A percentile compares a stretch with the other conserved stretches of the same genome.
Evolutionary conservation across 2,797 vertebrate species (phyloP).

Genomic region (Gorsachius magnificus): DNA sequence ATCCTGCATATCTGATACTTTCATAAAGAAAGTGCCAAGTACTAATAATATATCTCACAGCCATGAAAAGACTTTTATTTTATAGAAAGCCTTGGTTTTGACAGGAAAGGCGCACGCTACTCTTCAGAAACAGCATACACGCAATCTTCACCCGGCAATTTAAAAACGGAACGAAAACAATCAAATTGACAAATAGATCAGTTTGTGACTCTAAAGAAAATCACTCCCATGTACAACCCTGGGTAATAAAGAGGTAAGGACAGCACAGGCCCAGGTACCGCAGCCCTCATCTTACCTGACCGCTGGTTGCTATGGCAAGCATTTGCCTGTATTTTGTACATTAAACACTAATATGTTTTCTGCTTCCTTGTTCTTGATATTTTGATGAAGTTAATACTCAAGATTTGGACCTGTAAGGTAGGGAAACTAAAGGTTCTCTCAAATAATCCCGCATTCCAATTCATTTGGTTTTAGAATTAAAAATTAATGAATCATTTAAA

Average conservation of each 20-base stretch:
- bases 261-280: not conserved
- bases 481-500: not conserved
- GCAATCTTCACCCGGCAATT: not conserved
- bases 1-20: not conserved
- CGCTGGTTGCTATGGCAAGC: conserved; percentile 48
- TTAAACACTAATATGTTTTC: not conserved
- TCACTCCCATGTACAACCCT: not conserved
- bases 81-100: conserved; percentile 1
- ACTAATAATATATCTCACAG: not conserved
- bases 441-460: not conserved
- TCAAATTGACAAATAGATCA: not conserved
- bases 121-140: not conserved
- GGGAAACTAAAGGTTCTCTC: conserved; percentile 3
- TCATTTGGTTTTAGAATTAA: not conserved
- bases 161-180: not conserved
- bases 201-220: not conserved
- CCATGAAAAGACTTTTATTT: not conserved
- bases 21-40: conserved; percentile 13
- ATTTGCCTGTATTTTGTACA: not conserved
- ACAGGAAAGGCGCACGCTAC: not conserved
- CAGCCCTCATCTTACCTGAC: not conserved
- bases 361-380: not conserved
- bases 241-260: conserved; percentile 24
- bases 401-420: not conserved
- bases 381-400: not conserved